Evolutionary conservation across 2,113 vertebrate genomes (phyloP).

Genomic region (Clarias macrocephalus): DNA sequence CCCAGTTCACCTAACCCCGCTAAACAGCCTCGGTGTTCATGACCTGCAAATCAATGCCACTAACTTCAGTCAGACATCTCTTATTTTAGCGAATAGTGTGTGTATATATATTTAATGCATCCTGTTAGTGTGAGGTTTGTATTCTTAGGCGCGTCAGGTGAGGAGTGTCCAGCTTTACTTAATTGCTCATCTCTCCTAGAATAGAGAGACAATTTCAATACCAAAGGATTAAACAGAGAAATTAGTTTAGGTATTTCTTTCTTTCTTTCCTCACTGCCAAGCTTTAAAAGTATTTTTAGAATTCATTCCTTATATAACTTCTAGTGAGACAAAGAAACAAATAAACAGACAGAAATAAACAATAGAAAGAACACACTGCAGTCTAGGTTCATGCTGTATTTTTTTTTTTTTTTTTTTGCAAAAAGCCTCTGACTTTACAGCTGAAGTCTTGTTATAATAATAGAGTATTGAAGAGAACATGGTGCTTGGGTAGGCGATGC

Average conservation of each 20-base stretch:
- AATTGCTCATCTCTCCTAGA: background rate
- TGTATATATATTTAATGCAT: background rate
- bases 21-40: background rate
- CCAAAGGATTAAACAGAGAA: background rate
- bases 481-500: conserved; percentile 7
- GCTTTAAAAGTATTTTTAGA: background rate
- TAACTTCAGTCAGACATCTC: background rate
- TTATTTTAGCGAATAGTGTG: background rate
- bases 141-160: background rate
- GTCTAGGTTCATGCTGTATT: background rate
- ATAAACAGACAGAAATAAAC: background rate
- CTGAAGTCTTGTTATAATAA: background rate
- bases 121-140: background rate
- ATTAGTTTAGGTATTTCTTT: too few species aligned
- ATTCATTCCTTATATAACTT: background rate
- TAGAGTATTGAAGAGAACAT: background rate
- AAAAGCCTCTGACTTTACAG: background rate
- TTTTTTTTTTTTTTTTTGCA: background rate
- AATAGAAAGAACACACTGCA: background rate
- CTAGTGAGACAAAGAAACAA: background rate
- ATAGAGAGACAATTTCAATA: background rate
- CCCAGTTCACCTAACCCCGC: conserved; percentile 16
- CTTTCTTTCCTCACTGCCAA: background rate
- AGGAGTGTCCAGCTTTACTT: conserved; percentile 3
- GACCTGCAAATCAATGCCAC: background rate